Evolutionary conservation across 2,888 invertebrate species (phyloP).

Genomic region (Drosophila merina): DNA sequence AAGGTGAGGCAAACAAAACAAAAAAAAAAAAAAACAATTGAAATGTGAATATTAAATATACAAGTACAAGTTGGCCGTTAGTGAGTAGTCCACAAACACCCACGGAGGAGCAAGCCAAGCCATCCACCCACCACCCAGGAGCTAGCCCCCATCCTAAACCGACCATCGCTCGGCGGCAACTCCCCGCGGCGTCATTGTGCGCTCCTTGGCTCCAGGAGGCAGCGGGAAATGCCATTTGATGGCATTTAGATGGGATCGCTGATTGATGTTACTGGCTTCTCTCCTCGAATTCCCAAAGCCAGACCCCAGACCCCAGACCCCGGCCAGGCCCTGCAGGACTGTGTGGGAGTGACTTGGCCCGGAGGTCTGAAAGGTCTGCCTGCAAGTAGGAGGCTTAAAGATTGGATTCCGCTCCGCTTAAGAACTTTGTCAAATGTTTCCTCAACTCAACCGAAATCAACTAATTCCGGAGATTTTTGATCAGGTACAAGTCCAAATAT

Average conservation of each 20-base stretch:
- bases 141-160: background rate
- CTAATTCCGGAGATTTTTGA: background rate
- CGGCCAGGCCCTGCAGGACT: slow-evolving; percentile 14
- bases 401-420: slow-evolving; percentile 8
- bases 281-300: slow-evolving; percentile 35
- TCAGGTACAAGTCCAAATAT: background rate
- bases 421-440: slow-evolving; percentile 12
- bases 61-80: slow-evolving; percentile 59
- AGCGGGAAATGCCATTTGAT: slow-evolving; percentile 64
- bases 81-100: slow-evolving; percentile 19
- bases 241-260: slow-evolving; percentile 55
- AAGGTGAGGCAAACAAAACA: slow-evolving; percentile 9
- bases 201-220: slow-evolving; percentile 47
- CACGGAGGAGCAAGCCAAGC: background rate
- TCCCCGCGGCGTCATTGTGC: slow-evolving; percentile 72
- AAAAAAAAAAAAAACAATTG: slow-evolving; percentile 60
- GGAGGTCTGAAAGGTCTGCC: background rate
- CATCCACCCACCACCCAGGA: background rate
- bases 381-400: background rate
- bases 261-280: slow-evolving; percentile 44
- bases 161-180: slow-evolving; percentile 32
- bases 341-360: slow-evolving; percentile 16
- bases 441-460: slow-evolving; percentile 8
- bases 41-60: slow-evolving; percentile 76
- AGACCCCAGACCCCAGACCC: slow-evolving; percentile 26